A percentile compares a stretch with the other conserved stretches of the same genome.
Evolutionary conservation across 2,888 invertebrate species (phyloP).

Genomic region (Melanostoma scalare): DNA sequence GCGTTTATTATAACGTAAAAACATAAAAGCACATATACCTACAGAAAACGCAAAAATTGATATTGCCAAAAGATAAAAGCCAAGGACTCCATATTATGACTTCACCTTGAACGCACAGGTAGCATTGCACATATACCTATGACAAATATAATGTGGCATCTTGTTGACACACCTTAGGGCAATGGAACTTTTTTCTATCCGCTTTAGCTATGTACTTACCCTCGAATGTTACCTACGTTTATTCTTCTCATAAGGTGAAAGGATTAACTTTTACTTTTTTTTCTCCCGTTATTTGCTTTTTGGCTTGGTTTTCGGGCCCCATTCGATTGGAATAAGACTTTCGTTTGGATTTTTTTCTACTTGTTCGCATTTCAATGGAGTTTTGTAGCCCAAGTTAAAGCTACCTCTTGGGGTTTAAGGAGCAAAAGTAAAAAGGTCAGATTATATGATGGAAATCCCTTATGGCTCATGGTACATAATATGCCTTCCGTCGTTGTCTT

Average conservation of each 20-base stretch:
- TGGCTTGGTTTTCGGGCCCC: slow-evolving; percentile 37
- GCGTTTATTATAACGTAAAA: slow-evolving; percentile 1
- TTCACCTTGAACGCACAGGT: slow-evolving; percentile 34
- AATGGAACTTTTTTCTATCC: slow-evolving; percentile 5
- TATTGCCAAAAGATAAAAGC: slow-evolving; percentile 29
- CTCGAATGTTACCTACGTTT: neutral
- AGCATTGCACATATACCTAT: slow-evolving; percentile 29
- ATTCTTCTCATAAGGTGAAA: slow-evolving; percentile 16
- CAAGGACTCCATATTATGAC: slow-evolving; percentile 34
- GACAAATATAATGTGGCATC: slow-evolving; percentile 26
- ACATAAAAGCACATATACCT: too few species aligned
- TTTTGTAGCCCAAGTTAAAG: neutral
- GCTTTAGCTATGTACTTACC: slow-evolving; percentile 21
- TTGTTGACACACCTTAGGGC: slow-evolving; percentile 26
- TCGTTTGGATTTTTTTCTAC: slow-evolving; percentile 1
- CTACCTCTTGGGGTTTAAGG: neutral
- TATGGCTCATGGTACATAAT: slow-evolving; percentile 17
- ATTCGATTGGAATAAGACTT: slow-evolving; percentile 24
- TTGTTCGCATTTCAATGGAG: slow-evolving; percentile 5
- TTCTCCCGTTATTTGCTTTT: neutral
- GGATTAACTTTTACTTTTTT: slow-evolving; percentile 38
- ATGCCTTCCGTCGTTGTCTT: neutral
- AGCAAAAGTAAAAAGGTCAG: slow-evolving; percentile 35
- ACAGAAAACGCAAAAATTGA: slow-evolving; percentile 12
- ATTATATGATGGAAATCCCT: slow-evolving; percentile 45